Base-by-base conservation (phyloP, 2,888 invertebrate species). In the Carcina quercana region DNA sequence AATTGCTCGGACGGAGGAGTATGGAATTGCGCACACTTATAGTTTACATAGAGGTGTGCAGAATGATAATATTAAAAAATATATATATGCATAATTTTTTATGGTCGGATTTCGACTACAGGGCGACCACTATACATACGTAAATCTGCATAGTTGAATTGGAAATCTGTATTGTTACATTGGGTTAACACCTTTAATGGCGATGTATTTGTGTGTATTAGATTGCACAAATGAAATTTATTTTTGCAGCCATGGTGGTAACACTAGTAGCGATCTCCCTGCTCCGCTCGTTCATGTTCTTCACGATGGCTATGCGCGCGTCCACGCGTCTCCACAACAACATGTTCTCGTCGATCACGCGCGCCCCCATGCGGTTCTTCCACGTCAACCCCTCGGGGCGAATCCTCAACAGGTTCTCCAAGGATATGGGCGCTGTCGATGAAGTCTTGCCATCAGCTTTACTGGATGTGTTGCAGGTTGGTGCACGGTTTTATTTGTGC, bases 331-430 rank as follows among this genome's bases (percentile, higher is more conserved):
- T 97, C 0, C 97, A 97, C 73, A 91, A 93, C 67, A 80, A 71
- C 10, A 96, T 97, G 95, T 96, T 96, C 65, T 70, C 85, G n/a
- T 86, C 91, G 15, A 89, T 97, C 12, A 91, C 94, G 2, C 86
- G 91, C 11, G 91, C 94, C 0, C 89, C 92, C 0, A 93, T 95
- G 88, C 85, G 88, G 13, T 97, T 97, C 78, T 97, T 96, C 76
- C 94, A 95, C 60, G 88, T 88, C 3, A 96, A 96, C 70, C 92
- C 95, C 0, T 91, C 91, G 0, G 93, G 93, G 0, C 79, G 92
- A 26, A 91, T 96, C 48, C 79, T 96, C 26, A 96, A 96, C 73
- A 84, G 96, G 13, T 96, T 96, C 73, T 92, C 95, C 0, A 96
- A 96, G 68, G 96, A 96, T 54, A 91, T 95, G 86, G 95, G 89